phyloP scores from a whole-genome alignment of 2,888 invertebrate genomes.

The Calliphora vomitoria region DNA sequence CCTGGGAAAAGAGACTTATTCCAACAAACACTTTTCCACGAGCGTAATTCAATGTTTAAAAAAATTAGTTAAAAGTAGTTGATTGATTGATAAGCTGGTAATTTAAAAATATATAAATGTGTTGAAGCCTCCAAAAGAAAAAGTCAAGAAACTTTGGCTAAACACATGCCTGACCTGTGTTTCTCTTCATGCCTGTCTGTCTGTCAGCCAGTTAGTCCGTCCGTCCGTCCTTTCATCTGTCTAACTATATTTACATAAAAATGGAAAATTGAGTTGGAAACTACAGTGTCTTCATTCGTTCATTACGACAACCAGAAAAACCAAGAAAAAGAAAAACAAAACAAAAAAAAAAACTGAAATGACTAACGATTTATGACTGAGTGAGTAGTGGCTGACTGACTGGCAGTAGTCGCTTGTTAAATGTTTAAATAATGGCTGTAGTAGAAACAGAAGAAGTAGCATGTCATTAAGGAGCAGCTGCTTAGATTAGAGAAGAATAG shows the following conservation, averaged over 20 bases:
- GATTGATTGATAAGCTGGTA: conserved; percentile 73
- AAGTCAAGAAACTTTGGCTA: conserved; percentile 43
- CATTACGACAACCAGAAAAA: conserved; percentile 26
- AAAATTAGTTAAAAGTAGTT: conserved; percentile 61
- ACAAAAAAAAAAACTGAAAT: conserved; percentile 4
- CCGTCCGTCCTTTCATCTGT: conserved; percentile 49
- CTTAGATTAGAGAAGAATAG: conserved; percentile 35
- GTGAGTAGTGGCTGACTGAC: conserved; percentile 51
- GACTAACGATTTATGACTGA: conserved; percentile 62
- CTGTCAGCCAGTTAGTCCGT: conserved; percentile 14
- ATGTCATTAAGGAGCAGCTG: conserved; percentile 68
- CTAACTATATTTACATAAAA: conserved; percentile 60
- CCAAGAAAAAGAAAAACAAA: neutral
- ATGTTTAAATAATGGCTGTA: conserved; percentile 40
- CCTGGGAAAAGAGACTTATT: neutral
- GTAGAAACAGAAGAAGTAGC: conserved; percentile 46
- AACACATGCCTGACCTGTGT: conserved; percentile 48
- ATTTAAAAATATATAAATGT: conserved; percentile 59
- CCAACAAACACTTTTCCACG: neutral
- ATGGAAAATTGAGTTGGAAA: conserved; percentile 66
- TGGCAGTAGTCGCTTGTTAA: conserved; percentile 56
- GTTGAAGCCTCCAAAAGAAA: conserved; percentile 52
- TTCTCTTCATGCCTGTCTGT: neutral
- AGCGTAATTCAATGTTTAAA: conserved; percentile 44
- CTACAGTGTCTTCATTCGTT: conserved; percentile 63